These are phyloP conservation scores for Gadus macrocephalus DNA, from an alignment of 2,113 vertebrate species.

Conservation along the genomic window DNA sequence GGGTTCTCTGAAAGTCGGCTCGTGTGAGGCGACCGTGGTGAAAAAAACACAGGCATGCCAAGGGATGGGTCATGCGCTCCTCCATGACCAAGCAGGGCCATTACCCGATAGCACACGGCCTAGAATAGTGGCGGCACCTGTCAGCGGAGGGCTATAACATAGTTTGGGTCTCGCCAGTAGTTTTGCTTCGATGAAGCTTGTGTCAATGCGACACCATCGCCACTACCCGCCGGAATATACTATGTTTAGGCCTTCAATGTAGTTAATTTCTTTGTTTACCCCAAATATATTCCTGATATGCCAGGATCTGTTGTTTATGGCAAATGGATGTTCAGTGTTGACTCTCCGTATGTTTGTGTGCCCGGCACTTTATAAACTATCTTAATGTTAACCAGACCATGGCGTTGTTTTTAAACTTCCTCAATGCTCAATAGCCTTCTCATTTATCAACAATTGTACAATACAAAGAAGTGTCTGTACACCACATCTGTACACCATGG, in stretches of 20 bases:
- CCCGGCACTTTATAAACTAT: neutral
- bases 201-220: too few relatives aligned
- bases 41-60: conserved; percentile 3
- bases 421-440: neutral
- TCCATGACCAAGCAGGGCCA: conserved; percentile 19
- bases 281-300: too few relatives aligned
- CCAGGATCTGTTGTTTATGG: too few relatives aligned
- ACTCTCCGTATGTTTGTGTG: too few relatives aligned
- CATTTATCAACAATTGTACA: neutral
- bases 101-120: conserved; percentile 9
- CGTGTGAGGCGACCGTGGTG: conserved; percentile 4
- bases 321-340: too few relatives aligned
- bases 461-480: neutral
- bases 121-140: conserved; percentile 47
- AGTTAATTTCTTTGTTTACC: too few relatives aligned
- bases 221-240: too few relatives aligned
- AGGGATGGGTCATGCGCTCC: conserved; percentile 3
- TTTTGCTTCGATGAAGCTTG: neutral
- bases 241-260: too few relatives aligned
- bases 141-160: conserved; percentile 11
- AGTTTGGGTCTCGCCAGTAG: neutral
- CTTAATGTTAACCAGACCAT: neutral
- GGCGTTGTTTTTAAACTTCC: neutral
- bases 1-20: conserved; percentile 19
- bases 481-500: neutral